These are phyloP conservation scores for Eupeodes luniger DNA, from an alignment of 2,888 invertebrate species.

Conservation along the genomic window DNA sequence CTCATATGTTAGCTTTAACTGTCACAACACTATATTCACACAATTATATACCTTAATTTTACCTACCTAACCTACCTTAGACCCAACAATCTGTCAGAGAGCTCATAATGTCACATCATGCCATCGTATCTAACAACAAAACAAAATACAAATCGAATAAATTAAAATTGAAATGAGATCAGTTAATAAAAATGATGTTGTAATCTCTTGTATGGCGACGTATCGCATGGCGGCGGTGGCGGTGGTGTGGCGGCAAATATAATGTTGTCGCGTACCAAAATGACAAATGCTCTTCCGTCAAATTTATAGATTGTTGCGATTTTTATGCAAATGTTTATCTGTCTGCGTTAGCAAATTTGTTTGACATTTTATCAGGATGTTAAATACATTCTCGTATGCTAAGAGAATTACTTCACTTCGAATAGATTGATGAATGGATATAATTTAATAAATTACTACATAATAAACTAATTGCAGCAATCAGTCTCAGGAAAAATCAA, in stretches of 20 bases:
- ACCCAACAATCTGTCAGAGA: conserved; percentile 43
- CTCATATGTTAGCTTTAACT: conserved; percentile 17
- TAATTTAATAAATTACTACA: conserved; percentile 5
- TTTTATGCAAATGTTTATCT: conserved; percentile 4
- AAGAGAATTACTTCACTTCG: background rate
- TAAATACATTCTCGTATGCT: background rate
- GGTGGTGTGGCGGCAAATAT: background rate
- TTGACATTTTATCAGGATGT: conserved; percentile 34
- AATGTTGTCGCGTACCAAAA: background rate
- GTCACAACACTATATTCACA: conserved; percentile 19
- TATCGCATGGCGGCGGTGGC: conserved; percentile 23
- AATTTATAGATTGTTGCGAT: conserved; percentile 11
- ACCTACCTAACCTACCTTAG: too few relatives aligned
- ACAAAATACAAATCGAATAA: conserved; percentile 31
- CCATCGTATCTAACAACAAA: background rate
- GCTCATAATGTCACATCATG: conserved; percentile 43
- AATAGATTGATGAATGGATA: conserved; percentile 11
- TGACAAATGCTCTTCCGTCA: conserved; percentile 16
- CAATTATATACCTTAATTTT: background rate
- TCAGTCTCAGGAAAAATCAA: background rate
- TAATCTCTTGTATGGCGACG: conserved; percentile 32
- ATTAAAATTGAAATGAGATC: conserved; percentile 54
- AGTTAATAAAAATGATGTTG: conserved; percentile 47
- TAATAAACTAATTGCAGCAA: conserved; percentile 17
- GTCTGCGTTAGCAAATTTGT: conserved; percentile 17